These are phyloP conservation scores for Naso thynnoides DNA, from an alignment of 2,797 vertebrate genomes.

Conservation along the genomic window DNA sequence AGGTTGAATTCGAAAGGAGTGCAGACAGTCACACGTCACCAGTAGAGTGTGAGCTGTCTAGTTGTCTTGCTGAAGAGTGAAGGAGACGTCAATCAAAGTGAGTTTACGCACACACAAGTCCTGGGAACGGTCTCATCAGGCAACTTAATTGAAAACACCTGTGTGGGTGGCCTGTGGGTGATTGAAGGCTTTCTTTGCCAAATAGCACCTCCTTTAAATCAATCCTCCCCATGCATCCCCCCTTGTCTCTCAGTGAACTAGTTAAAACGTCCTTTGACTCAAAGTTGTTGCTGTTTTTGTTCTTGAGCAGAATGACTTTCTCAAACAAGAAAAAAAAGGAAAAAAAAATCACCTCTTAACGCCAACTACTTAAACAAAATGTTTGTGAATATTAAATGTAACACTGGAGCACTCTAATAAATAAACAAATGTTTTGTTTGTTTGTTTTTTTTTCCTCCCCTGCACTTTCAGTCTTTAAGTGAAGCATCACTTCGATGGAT, in stretches of 20 bases:
- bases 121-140: not conserved
- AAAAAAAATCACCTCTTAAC: too few species aligned
- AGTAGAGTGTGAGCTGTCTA: not conserved
- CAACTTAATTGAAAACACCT: too few species aligned
- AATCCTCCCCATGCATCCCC: too few species aligned
- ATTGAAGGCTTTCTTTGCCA: too few species aligned
- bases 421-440: not conserved
- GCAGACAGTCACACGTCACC: not conserved
- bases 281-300: not conserved
- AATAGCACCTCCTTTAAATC: too few species aligned
- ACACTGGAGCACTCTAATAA: not conserved
- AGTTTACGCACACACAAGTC: not conserved
- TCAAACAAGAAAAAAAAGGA: not conserved
- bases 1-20: not conserved
- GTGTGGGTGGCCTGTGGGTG: constrained; percentile 9
- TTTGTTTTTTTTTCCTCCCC: not conserved
- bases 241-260: not conserved
- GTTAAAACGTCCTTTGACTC: not conserved
- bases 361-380: not conserved
- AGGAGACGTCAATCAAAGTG: too few species aligned
- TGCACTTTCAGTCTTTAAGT: not conserved
- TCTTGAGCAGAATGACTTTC: not conserved
- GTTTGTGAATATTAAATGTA: not conserved
- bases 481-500: not conserved
- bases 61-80: not conserved